Percentiles rank a stretch among this genome's conserved stretches.
phyloP scores from a whole-genome alignment of 2,797 vertebrate species.

The Oryzias dopingdopingensis region DNA sequence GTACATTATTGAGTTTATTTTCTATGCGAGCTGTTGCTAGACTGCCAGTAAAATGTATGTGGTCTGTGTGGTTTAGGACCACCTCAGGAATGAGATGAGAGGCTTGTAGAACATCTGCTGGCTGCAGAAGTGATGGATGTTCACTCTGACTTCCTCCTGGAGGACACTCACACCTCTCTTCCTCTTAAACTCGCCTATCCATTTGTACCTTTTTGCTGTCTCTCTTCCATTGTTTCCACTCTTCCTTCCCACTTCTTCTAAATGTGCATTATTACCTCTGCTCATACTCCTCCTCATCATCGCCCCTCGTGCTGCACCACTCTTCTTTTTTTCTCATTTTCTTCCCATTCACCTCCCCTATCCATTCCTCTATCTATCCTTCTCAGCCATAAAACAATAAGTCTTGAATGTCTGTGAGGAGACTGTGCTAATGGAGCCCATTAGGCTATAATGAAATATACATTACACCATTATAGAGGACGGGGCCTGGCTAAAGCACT shows the following conservation, averaged over 20 bases:
- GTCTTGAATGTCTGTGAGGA: conserved; percentile 81
- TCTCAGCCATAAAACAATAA: conserved; percentile 76
- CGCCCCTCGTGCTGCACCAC: conserved; percentile 23
- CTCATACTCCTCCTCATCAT: conserved; percentile 32
- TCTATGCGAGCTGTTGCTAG: conserved; percentile 40
- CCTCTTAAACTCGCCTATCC: conserved; percentile 6
- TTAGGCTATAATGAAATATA: conserved; percentile 89
- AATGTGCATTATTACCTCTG: conserved; percentile 49
- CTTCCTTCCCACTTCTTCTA: conserved; percentile 38
- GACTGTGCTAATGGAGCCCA: conserved; percentile 84
- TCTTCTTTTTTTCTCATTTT: conserved; percentile 40
- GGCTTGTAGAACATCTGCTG: conserved; percentile 54
- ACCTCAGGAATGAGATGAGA: conserved; percentile 52
- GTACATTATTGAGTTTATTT: conserved; percentile 52
- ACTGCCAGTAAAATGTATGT: conserved; percentile 45
- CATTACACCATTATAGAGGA: conserved; percentile 82
- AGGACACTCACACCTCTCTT: conserved; percentile 49
- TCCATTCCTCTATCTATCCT: conserved; percentile 64
- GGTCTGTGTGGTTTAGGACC: conserved; percentile 30
- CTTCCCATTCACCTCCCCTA: conserved; percentile 46
- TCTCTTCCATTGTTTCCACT: conserved; percentile 33
- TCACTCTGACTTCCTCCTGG: conserved; percentile 46
- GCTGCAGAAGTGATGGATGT: conserved; percentile 56
- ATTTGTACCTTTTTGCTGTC: conserved; percentile 13
- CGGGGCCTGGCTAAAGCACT: conserved; percentile 77